A percentile compares a stretch with the other conserved stretches of the same genome.
These are phyloP conservation scores for Beroe ovata DNA, from an alignment of 37 sponge, comb jelly and placozoan genomes.

Conservation along the genomic window DNA sequence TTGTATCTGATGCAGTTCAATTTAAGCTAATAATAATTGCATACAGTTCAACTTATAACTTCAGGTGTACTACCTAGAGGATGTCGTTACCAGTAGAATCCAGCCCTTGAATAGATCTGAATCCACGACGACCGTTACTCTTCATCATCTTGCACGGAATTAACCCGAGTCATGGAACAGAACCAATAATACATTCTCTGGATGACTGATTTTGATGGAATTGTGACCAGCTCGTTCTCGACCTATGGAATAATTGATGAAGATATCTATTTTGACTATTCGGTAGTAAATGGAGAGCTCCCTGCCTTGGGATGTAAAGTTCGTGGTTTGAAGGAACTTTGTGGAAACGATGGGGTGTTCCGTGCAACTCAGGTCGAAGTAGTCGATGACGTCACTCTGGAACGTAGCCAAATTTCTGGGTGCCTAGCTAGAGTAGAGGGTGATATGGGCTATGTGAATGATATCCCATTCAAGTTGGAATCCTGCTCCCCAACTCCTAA, in stretches of 20 bases:
- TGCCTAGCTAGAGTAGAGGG: not conserved
- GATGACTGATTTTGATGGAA: slow-evolving; percentile 22
- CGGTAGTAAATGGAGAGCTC: not conserved
- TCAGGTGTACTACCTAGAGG: too few relatives aligned
- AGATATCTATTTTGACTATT: slow-evolving; percentile 55
- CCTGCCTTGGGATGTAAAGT: slow-evolving; percentile 22
- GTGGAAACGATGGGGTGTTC: slow-evolving; percentile 1
- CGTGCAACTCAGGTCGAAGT: slow-evolving; percentile 9
- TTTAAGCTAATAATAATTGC: too few relatives aligned
- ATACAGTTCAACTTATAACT: too few relatives aligned
- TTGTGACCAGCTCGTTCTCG: slow-evolving; percentile 32
- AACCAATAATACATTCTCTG: not conserved
- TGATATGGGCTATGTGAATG: slow-evolving; percentile 21
- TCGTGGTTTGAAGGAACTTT: not conserved
- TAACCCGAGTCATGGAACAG: too few relatives aligned
- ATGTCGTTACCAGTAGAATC: too few relatives aligned
- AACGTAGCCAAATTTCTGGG: slow-evolving; percentile 1
- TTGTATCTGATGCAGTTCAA: too few relatives aligned
- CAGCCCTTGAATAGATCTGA: too few relatives aligned
- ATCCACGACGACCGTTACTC: too few relatives aligned
- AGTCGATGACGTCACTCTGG: not conserved
- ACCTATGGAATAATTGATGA: slow-evolving; percentile 56
- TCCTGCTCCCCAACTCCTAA: not conserved
- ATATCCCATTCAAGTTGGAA: not conserved
- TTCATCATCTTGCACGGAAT: too few relatives aligned